A percentile compares a stretch with the other conserved stretches of the same genome.
phyloP scores from a whole-genome alignment of 2,113 vertebrate genomes.

The Microcebus tavaratra region DNA sequence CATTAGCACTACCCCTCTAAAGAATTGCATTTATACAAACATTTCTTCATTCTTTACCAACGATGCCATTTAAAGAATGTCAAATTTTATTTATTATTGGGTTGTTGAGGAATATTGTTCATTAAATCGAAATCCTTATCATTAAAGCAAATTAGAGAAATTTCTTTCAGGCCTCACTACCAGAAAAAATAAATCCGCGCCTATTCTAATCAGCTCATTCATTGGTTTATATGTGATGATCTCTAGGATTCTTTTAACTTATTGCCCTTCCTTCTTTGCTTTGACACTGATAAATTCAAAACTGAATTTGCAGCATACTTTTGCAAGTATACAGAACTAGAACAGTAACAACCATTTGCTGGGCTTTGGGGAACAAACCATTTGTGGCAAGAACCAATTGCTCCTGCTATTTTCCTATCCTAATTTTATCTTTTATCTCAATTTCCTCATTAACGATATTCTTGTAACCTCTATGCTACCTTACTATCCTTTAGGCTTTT shows the following conservation, averaged over 20 bases:
- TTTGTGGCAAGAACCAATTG: neutral
- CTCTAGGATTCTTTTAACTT: neutral
- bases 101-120: neutral
- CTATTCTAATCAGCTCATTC: neutral
- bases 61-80: neutral
- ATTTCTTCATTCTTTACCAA: neutral
- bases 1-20: accelerated
- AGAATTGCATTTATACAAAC: neutral
- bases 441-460: neutral
- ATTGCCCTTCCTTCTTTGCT: neutral
- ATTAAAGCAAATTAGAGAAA: neutral
- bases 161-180: neutral
- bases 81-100: neutral
- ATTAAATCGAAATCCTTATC: neutral
- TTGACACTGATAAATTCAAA: neutral
- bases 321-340: neutral
- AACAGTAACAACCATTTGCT: neutral
- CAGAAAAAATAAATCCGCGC: neutral
- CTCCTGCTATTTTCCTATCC: neutral
- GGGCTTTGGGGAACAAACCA: neutral
- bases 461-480: no score
- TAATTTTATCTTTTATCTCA: neutral
- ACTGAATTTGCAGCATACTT: neutral
- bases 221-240: neutral
- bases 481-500: no score